Evolutionary conservation across 2,113 vertebrate genomes (phyloP), one percentile per base, ranked within the genome.

Genomic region (Callochromis pleurospilus): DNA sequence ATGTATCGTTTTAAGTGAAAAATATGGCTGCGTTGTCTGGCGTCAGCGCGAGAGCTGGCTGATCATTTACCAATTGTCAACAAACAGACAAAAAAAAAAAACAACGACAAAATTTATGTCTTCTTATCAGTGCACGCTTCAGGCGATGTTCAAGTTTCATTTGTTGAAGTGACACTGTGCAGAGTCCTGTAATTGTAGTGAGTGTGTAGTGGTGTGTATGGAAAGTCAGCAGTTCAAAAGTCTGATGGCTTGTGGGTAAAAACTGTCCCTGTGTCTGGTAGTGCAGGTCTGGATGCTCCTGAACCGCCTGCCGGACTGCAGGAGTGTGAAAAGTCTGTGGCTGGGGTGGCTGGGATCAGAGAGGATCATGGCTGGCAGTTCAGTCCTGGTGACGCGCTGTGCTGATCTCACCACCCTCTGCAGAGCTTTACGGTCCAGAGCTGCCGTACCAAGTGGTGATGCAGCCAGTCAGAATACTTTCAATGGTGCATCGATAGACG

Each of bases 11-110:
- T 83, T 60, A 42, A 47, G 3, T 9, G 11, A 5, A 58, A 79
- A 84, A 80, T 33, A 14, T 62, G n/a, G 45, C n/a, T 15, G 3
- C 56, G 65, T 65, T 45, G 7, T 4, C 6, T 4, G 7, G 3
- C 3, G 6, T 80, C 36, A 53, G 40, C 1, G 6, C 5, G 53
- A 56, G 38, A 36, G 9, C 26, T 21, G 13, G 86, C 6, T 51
- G 47, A 38, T 80, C 51, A 80, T 79, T 88, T 24, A 17, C 15
- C 47, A 38, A 5, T 38, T 75, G 15, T 65, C 31, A 80, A 47
- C 45, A 40, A 65, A 47, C n/a, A 54, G 70, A 24, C 13, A 5
- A 8, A 60, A 17, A 8, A 60, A 17, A 17, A 38, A 7, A 65
- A 7, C 33, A 36, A 65, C 31, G n/a, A 21, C 9, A 42, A n/a